Base-by-base conservation (phyloP, 2,888 invertebrate species). In the Cotesia congregata region DNA sequence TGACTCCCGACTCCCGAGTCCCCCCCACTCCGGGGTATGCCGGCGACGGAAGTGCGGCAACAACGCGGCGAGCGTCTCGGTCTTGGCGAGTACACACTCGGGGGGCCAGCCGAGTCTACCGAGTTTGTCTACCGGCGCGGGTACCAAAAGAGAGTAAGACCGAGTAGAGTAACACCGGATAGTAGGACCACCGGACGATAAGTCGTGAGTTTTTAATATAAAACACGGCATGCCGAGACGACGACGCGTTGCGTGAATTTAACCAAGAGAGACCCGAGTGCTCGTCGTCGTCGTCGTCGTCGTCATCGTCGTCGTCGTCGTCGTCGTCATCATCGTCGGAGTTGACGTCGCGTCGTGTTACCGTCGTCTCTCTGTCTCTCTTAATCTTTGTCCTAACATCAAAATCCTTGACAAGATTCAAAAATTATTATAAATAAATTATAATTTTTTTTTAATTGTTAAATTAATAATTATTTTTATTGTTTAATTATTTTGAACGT, bases 91-190 rank as follows among this genome's bases (percentile, higher is more conserved):
- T 86, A 86, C 50, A 50, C 50, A 50, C 84, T 83, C 86, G 87
- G 85, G 86, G 85, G 84, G 84, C 87, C 86, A 85, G 86, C 86
- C 87, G 88, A 86, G 88, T 88, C 87, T 87, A 87, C 87, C 88
- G 87, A 87, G 86, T 88, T 88, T 88, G 85, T 88, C 86, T 87
- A 86, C 87, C 87, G 87, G 86, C 84, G 85, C 86, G 86, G 85
- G 83, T 83, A 84, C 84, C 84, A 85, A 84, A 85, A 86, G 86
- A 85, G 85, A 50, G 50, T 30, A 30, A 30, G 30, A 30, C 30
- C 30, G 30, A 30, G 30, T 30, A 30, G 30, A 30, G 30, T 30
- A 30, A 30, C 30, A 30, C 30, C 30, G 30, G 30, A 30, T 30
- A 30, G 30, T 30, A 30, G 30, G 30, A 30, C 30, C 30, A 30